A percentile compares a stretch with the other conserved stretches of the same genome.
Conservation (phyloP, 2,797 vertebrate genomes). For the Pseudomugil gertrudae region DNA sequence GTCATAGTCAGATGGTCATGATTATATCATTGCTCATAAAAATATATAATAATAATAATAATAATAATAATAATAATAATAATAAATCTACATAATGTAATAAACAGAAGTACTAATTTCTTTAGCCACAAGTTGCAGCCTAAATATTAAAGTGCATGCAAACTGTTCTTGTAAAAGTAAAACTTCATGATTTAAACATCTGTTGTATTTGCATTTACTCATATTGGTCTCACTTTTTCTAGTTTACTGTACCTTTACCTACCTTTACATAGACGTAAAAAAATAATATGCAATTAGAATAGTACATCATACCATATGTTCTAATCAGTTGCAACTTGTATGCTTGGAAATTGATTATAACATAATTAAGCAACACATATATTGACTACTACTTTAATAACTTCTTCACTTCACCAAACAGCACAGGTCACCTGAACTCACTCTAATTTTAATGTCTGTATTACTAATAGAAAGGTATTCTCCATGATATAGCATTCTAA, state of each 20-base stretch:
- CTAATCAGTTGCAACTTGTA: neutral
- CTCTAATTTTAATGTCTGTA: conserved; percentile 76
- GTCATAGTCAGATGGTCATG: no score
- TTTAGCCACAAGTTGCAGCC: neutral
- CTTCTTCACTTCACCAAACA: conserved; percentile 55
- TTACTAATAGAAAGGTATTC: conserved; percentile 75
- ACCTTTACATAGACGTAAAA: no score
- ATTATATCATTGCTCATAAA: no score
- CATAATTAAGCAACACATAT: no score
- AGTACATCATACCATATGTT: no score
- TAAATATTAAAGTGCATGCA: conserved; percentile 16
- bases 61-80: no score
- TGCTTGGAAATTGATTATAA: no score
- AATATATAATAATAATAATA: no score
- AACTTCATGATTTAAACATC: neutral
- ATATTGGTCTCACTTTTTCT: conserved; percentile 13
- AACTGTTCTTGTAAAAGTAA: conserved; percentile 10
- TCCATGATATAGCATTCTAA: conserved; percentile 78
- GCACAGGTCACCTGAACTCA: conserved; percentile 61
- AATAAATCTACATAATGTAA: neutral
- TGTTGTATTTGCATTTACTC: neutral
- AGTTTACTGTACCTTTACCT: neutral
- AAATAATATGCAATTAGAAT: no score
- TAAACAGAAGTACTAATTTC: conserved; percentile 10
- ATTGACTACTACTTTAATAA: no score